A percentile compares a stretch with the other conserved stretches of the same genome.
phyloP scores from a whole-genome alignment of 2,888 invertebrate genomes.

The Alentia gelatinosa region DNA sequence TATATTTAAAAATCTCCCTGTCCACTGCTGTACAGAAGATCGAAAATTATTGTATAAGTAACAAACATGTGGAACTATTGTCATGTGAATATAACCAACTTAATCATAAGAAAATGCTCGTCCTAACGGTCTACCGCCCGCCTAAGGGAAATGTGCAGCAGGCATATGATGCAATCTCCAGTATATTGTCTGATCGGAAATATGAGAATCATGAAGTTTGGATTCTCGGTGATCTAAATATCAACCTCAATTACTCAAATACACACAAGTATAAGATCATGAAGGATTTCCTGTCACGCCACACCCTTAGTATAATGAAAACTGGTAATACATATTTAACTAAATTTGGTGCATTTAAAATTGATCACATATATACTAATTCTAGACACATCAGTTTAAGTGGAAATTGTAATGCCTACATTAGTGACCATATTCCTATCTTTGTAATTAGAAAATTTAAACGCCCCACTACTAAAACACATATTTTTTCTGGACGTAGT shows the following conservation, averaged over 20 bases:
- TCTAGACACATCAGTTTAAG: background rate
- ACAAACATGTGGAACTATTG: background rate
- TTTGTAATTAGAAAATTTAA: no score
- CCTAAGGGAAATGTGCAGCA: background rate
- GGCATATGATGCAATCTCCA: background rate
- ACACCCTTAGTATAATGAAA: no score
- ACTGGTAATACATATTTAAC: no score
- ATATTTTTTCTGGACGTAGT: no score
- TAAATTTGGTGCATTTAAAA: background rate
- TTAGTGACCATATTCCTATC: no score
- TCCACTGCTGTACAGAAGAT: background rate
- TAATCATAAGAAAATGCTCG: background rate
- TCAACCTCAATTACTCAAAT: background rate
- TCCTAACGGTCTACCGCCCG: background rate
- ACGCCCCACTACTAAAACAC: no score
- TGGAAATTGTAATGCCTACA: no score
- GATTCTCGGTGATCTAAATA: background rate
- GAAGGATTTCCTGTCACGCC: no score
- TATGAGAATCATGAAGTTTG: background rate
- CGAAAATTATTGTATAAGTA: background rate
- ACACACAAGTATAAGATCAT: background rate
- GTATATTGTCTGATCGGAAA: background rate
- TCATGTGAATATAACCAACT: background rate
- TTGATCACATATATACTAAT: background rate
- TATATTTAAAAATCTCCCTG: background rate